These are phyloP conservation scores for Drosophila pandora DNA, from an alignment of 1,140 invertebrate species.

Conservation along the genomic window DNA sequence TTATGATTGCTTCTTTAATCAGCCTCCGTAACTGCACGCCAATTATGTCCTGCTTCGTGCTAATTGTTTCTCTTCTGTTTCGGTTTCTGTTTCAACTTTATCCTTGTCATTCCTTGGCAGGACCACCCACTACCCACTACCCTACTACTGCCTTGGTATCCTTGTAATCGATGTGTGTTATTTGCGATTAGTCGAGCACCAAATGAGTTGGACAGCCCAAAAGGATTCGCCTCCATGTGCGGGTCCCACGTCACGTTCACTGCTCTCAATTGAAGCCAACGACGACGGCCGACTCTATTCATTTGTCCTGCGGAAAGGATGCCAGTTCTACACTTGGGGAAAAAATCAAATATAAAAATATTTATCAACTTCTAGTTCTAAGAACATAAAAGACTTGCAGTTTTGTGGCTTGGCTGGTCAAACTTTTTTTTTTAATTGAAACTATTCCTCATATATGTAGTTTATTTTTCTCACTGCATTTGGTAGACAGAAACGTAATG, in stretches of 20 bases:
- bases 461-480: not conserved
- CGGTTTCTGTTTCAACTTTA: slow-evolving; percentile 9
- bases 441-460: not conserved
- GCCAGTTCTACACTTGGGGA: not conserved
- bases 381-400: too few relatives aligned
- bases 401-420: too few relatives aligned
- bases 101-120: slow-evolving; percentile 10
- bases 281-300: not conserved
- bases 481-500: slow-evolving; percentile 34
- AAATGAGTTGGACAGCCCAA: slow-evolving; percentile 52
- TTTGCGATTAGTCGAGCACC: slow-evolving; percentile 67
- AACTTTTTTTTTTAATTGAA: too few relatives aligned
- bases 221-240: not conserved
- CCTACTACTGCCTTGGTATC: slow-evolving; percentile 5
- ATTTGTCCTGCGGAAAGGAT: not conserved
- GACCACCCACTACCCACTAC: slow-evolving; percentile 19
- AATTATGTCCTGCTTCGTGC: slow-evolving; percentile 72
- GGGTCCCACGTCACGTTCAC: slow-evolving; percentile 3
- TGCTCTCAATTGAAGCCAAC: slow-evolving; percentile 13
- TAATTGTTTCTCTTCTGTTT: slow-evolving; percentile 69
- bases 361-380: too few relatives aligned
- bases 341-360: too few relatives aligned
- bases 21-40: slow-evolving; percentile 75
- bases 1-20: slow-evolving; percentile 81
- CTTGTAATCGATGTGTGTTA: slow-evolving; percentile 68